Base-by-base conservation (phyloP, 2,888 invertebrate genomes). In the Mythimna impura region DNA sequence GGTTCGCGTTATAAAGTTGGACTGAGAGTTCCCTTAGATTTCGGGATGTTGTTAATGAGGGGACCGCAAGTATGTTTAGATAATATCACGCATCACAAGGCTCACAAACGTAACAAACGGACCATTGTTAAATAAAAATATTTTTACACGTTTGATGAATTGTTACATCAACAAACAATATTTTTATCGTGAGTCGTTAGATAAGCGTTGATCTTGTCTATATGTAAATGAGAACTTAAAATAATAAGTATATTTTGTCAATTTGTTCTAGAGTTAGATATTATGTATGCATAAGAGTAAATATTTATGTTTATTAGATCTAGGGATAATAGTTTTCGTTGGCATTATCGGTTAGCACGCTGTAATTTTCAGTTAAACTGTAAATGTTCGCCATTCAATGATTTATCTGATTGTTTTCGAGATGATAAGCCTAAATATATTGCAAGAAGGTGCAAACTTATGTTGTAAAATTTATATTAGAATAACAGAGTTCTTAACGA, bases 111-210 rank as follows among this genome's bases (percentile, higher is more conserved):
- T 89, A 94, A 94, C 94, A 87, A 83, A 91, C 89, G 95, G 96
- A 96, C 96, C 96, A 96, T 89, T 93, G 90, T 92, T 91, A 89
- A 89, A 93, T 93, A 94, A 87, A 92, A 91, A 93, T 94, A 94
- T 95, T 94, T 96, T 94, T 95, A 94, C 93, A 94, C 86, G 84
- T 92, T 91, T 89, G 91, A 90, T 89, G 88, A 89, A 87, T 86
- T 89, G 83, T 83, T 86, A 84, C 89, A 87, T 89, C 87, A 88
- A 85, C 87, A 87, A 81, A 85, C 85, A 87, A 91, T 92, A 91
- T 93, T 91, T 93, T 91, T 91, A 91, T 88, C 87, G 89, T 88
- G 90, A 89, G 90, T 89, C 86, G 81, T 81, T 81, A 84, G 57
- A 64, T 80, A 77, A 74, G 91, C 91, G 92, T 91, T 90, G 91